A percentile compares a stretch with the other conserved stretches of the same genome.
phyloP scores from a whole-genome alignment of 2,113 vertebrate genomes.

The Gymnobelideus leadbeateri region DNA sequence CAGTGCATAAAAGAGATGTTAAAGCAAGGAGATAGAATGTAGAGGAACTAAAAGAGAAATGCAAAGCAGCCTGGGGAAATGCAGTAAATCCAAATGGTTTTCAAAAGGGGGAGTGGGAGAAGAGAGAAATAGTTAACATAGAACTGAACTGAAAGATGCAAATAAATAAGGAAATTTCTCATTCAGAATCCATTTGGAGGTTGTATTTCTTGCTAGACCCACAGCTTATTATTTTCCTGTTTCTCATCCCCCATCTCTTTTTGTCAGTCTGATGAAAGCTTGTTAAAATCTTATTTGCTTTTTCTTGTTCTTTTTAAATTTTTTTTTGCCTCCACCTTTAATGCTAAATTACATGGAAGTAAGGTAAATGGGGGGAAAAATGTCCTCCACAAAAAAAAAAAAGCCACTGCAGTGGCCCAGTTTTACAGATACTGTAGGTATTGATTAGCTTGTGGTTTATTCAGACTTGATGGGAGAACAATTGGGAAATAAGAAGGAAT shows the following conservation, averaged over 20 bases:
- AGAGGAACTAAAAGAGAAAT: conserved; percentile 62
- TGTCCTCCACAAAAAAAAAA: conserved; percentile 5
- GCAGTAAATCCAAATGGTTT: conserved; percentile 76
- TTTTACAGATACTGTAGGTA: conserved; percentile 65
- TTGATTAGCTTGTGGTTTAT: conserved; percentile 76
- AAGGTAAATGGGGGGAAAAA: conserved; percentile 44
- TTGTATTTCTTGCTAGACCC: conserved; percentile 80
- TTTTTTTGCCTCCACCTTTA: conserved; percentile 77
- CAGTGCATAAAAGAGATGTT: conserved; percentile 75
- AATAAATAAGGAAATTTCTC: conserved; percentile 71
- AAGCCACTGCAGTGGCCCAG: conserved; percentile 40
- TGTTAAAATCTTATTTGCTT: conserved; percentile 83
- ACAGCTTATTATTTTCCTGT: conserved; percentile 81
- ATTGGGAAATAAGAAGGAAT: conserved; percentile 73
- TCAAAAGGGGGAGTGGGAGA: conserved; percentile 68
- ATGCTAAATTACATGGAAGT: conserved; percentile 71
- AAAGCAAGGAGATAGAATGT: conserved; percentile 69
- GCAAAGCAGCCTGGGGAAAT: conserved; percentile 58
- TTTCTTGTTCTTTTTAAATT: conserved; percentile 69
- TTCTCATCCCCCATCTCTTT: conserved; percentile 74
- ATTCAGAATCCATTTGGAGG: conserved; percentile 76
- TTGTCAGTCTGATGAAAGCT: conserved; percentile 80
- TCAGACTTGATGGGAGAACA: conserved; percentile 62
- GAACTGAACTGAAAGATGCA: conserved; percentile 71
- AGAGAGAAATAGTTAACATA: conserved; percentile 73